Conservation (phyloP, 30 jellyfish, hydroid and myxozoan genomes). For the Hydra vulgaris region DNA sequence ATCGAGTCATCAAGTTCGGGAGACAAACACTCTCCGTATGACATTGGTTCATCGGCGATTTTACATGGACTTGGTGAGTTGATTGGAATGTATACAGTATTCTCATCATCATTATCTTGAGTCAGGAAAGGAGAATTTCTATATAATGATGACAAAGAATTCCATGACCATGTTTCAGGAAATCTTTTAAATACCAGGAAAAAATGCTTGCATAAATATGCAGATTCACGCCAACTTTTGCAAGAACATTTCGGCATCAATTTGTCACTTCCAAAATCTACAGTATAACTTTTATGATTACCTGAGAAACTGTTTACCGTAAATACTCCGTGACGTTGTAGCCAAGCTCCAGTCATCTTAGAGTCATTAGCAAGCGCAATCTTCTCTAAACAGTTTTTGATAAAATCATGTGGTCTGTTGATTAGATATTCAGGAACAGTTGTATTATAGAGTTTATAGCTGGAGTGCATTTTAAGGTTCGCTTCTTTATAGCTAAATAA, state of each 20-base stretch:
- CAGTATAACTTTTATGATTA: not conserved
- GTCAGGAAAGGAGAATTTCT: not conserved
- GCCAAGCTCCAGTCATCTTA: no score
- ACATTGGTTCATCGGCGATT: not conserved
- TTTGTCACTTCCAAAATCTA: not conserved
- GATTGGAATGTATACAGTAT: not conserved
- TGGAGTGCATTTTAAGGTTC: no score
- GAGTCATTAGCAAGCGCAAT: no score
- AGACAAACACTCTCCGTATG: not conserved
- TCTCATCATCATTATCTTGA: not conserved
- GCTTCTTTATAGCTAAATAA: no score
- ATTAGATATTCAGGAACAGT: no score
- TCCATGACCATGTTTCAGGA: not conserved
- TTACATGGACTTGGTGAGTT: not conserved
- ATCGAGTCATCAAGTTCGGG: not conserved
- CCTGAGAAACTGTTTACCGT: not conserved
- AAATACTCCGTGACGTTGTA: no score
- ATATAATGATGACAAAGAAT: not conserved
- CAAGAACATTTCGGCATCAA: not conserved
- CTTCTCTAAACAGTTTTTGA: no score
- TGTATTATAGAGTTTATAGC: no score
- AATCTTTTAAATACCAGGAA: not conserved
- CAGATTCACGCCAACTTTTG: not conserved
- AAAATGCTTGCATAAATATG: not conserved
- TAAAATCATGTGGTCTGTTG: no score